phyloP scores from a whole-genome alignment of 2,888 invertebrate species.

The Lasioglossum malachurum region DNA sequence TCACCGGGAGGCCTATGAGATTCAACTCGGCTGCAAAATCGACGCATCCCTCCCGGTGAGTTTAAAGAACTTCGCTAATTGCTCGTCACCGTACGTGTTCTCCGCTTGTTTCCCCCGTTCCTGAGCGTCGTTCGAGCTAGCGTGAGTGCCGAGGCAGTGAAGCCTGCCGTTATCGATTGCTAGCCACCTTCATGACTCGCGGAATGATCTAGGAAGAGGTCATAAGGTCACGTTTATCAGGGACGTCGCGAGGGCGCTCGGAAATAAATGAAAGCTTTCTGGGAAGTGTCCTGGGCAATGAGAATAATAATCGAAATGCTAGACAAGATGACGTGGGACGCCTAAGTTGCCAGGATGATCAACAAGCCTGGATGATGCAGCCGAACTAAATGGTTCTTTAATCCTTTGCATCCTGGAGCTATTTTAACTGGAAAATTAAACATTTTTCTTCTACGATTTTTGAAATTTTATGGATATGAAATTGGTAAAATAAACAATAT shows the following conservation, averaged over 20 bases:
- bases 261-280: not conserved
- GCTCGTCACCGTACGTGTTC: constrained; percentile 20
- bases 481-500: no score
- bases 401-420: no score
- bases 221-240: not conserved
- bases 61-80: constrained; percentile 60
- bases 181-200: not conserved
- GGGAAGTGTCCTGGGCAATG: no score
- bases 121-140: not conserved
- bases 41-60: not conserved
- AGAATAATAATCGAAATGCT: not conserved
- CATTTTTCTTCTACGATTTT: no score
- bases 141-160: not conserved
- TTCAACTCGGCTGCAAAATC: not conserved
- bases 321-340: not conserved
- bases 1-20: not conserved
- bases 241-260: not conserved
- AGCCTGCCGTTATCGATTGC: not conserved
- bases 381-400: no score
- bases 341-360: not conserved
- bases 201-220: not conserved
- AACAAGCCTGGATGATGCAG: no score
- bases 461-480: no score
- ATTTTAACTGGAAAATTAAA: no score
- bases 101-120: not conserved